A percentile compares a stretch with the other conserved stretches of the same genome.
phyloP scores from a whole-genome alignment of 2,113 vertebrate species.

The Eolophus roseicapilla region DNA sequence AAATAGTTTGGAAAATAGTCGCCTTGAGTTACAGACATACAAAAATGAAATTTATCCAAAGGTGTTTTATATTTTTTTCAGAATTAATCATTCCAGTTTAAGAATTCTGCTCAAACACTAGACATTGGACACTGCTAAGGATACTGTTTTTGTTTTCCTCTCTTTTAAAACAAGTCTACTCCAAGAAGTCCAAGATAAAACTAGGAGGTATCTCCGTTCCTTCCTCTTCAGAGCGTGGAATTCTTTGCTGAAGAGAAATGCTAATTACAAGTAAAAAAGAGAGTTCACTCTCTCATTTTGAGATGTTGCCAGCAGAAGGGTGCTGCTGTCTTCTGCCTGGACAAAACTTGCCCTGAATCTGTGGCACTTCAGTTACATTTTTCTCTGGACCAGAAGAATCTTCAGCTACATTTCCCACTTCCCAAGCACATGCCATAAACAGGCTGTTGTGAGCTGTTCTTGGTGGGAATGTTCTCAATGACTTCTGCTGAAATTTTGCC shows the following conservation, averaged over 20 bases:
- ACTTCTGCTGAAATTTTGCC: neutral
- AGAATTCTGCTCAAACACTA: neutral
- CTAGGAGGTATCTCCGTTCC: neutral
- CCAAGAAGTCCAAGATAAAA: neutral
- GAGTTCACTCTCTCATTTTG: neutral
- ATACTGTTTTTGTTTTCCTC: neutral
- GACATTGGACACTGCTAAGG: neutral
- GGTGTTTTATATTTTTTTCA: conserved; percentile 22
- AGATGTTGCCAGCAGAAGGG: neutral
- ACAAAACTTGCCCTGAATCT: neutral
- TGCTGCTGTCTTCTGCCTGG: neutral
- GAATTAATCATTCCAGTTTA: neutral
- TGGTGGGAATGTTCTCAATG: neutral
- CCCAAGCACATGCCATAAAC: neutral
- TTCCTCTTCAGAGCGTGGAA: neutral
- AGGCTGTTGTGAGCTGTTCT: neutral
- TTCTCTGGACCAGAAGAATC: neutral
- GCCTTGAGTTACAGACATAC: conserved; percentile 23
- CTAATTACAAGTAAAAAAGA: neutral
- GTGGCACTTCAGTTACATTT: neutral
- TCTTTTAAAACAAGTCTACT: neutral
- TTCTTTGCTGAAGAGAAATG: neutral
- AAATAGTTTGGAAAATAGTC: conserved; percentile 53
- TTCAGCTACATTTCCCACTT: neutral
- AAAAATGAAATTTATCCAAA: conserved; percentile 5